Evolutionary conservation across 2,797 vertebrate genomes (phyloP).

Genomic region (Siniperca obscura): DNA sequence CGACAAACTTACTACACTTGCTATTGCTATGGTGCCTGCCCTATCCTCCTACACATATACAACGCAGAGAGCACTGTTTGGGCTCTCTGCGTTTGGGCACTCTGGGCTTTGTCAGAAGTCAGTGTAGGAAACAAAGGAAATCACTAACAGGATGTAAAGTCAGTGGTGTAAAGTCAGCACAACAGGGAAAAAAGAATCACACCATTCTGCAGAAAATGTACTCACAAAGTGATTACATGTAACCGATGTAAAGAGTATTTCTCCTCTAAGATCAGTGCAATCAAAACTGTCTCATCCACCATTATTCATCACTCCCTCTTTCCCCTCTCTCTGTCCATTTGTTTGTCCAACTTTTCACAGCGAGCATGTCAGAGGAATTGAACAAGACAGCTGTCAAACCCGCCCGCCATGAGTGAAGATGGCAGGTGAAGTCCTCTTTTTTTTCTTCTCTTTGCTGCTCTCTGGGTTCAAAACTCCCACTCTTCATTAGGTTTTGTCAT

Average conservation of each 20-base stretch:
- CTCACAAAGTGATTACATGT: constrained; percentile 20
- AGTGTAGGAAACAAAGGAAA: constrained; percentile 34
- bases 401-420: constrained; percentile 88
- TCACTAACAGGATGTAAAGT: constrained; percentile 28
- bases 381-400: constrained; percentile 87
- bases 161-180: constrained; percentile 12
- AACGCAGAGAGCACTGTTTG: constrained; percentile 38
- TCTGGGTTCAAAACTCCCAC: constrained; percentile 34
- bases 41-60: constrained; percentile 60
- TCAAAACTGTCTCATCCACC: constrained; percentile 41
- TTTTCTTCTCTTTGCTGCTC: constrained; percentile 23
- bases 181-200: not conserved
- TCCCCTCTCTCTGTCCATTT: constrained; percentile 75
- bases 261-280: constrained; percentile 37
- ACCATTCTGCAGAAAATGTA: constrained; percentile 25
- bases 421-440: constrained; percentile 88
- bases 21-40: constrained; percentile 46
- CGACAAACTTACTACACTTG: constrained; percentile 66
- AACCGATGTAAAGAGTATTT: constrained; percentile 27
- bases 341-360: constrained; percentile 85
- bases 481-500: constrained; percentile 33
- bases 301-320: constrained; percentile 62
- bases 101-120: constrained; percentile 58
- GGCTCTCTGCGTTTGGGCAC: too few species aligned
- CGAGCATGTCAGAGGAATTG: constrained; percentile 71